Conservation (phyloP, 2,113 vertebrate genomes). For the Litocranius walleri region DNA sequence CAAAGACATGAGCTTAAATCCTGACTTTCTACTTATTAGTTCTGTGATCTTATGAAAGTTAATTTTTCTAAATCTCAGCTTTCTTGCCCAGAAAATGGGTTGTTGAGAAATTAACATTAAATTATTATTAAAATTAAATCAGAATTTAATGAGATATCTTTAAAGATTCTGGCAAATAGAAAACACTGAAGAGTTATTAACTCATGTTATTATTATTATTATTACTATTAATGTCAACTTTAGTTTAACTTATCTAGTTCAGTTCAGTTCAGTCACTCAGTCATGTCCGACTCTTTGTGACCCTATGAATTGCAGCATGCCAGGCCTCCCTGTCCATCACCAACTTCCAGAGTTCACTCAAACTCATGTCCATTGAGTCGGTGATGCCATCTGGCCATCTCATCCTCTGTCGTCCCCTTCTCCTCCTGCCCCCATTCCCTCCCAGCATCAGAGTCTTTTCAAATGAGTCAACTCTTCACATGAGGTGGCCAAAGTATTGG, state of each 20-base stretch:
- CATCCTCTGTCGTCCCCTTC: no score
- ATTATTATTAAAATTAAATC: not conserved
- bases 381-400: no score
- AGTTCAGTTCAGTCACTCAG: no score
- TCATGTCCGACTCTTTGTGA: no score
- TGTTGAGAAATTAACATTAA: not conserved
- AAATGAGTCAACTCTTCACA: no score
- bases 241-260: not conserved
- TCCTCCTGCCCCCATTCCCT: no score
- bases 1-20: not conserved
- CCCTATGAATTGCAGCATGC: no score
- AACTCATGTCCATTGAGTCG: no score
- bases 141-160: not conserved
- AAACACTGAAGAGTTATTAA: not conserved
- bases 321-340: no score
- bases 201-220: not conserved
- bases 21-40: not conserved
- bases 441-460: no score
- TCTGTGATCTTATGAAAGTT: not conserved
- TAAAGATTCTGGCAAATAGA: not conserved
- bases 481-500: no score
- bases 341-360: no score
- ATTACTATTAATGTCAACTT: not conserved
- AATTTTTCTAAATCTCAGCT: conserved; percentile 2
- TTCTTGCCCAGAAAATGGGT: not conserved